Evolutionary conservation across 2,113 vertebrate genomes (phyloP).

Genomic region (Melospiza georgiana): DNA sequence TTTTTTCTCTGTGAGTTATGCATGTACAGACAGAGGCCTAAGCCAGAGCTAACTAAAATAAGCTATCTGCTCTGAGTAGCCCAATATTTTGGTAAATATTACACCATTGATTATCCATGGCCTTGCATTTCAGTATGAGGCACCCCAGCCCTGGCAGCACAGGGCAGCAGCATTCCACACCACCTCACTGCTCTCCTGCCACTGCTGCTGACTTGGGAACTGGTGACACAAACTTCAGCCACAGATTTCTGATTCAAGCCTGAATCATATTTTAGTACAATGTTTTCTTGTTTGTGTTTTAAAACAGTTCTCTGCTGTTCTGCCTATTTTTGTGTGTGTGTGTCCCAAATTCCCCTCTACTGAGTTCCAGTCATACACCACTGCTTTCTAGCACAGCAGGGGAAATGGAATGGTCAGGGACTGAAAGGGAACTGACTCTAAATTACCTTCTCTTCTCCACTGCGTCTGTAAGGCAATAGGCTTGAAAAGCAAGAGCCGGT

Average conservation of each 20-base stretch:
- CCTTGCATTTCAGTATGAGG: neutral
- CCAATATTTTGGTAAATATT: neutral
- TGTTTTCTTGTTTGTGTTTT: neutral
- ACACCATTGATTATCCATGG: accelerated
- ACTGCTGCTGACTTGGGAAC: neutral
- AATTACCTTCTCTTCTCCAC: neutral
- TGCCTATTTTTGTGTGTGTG: no score
- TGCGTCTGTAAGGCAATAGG: neutral
- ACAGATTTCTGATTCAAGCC: neutral
- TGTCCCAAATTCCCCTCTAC: neutral
- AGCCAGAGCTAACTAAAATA: neutral
- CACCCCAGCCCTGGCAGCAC: neutral
- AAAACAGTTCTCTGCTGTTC: neutral
- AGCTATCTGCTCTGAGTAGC: neutral
- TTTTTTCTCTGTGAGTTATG: neutral
- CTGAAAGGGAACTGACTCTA: neutral
- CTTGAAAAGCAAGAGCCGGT: neutral
- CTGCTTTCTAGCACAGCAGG: neutral
- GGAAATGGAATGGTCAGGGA: neutral
- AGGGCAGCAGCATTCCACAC: neutral
- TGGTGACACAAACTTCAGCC: neutral
- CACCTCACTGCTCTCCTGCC: neutral
- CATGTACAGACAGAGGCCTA: neutral
- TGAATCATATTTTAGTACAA: neutral
- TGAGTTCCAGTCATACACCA: neutral